Conservation (phyloP, 2,797 vertebrate species). For the Clarias pachynema region DNA sequence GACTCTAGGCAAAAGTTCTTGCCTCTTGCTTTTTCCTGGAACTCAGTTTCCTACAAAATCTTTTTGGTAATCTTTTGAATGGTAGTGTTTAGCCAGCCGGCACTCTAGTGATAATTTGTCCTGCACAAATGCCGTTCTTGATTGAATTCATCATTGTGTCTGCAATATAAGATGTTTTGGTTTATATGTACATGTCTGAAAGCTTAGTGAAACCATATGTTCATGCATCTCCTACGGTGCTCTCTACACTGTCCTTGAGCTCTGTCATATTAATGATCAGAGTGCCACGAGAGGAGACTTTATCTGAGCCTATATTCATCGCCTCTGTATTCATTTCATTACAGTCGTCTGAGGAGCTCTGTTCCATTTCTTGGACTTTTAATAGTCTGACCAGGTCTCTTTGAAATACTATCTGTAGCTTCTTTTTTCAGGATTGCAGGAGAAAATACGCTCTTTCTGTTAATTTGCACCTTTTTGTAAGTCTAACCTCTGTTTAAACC, state of each 20-base stretch:
- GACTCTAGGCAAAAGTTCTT: neutral
- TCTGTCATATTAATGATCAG: constrained; percentile 38
- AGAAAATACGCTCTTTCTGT: constrained; percentile 6
- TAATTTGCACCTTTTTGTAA: constrained; percentile 3
- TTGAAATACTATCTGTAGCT: constrained; percentile 30
- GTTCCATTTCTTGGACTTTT: constrained; percentile 23
- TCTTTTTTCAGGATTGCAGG: constrained; percentile 5
- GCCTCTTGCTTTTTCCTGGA: neutral
- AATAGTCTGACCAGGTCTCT: constrained; percentile 32
- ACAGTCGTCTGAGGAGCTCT: constrained; percentile 27
- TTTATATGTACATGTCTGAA: neutral
- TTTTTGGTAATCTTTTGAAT: constrained; percentile 7
- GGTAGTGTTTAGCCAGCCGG: neutral
- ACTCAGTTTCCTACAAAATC: neutral
- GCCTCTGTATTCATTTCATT: constrained; percentile 45
- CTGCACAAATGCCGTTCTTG: neutral
- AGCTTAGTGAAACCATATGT: constrained; percentile 1
- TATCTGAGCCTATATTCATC: constrained; percentile 32
- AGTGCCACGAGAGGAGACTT: constrained; percentile 37
- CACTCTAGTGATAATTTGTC: neutral
- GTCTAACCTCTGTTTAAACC: constrained; percentile 22
- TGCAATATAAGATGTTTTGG: neutral
- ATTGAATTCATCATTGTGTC: neutral
- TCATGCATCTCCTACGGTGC: neutral
- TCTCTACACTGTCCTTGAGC: constrained; percentile 24